Conservation (phyloP, 2,113 vertebrate genomes). For the Ptychochromis oligacanthus region DNA sequence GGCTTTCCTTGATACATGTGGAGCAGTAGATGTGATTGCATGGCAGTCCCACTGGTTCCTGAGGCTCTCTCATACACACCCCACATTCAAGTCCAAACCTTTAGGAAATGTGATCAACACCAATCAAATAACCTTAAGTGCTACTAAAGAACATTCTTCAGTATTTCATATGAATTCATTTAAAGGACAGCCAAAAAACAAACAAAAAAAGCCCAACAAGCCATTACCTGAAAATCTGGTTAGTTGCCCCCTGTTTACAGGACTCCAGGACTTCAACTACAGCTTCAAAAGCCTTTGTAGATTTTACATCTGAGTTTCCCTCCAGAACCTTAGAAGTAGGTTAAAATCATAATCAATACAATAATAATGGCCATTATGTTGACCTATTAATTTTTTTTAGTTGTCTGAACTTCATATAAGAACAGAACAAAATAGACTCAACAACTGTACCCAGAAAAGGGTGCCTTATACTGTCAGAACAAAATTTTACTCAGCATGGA, state of each 20-base stretch:
- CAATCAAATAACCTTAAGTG: not conserved
- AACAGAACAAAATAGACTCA: not conserved
- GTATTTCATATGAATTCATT: not conserved
- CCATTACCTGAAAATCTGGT: conserved; percentile 71
- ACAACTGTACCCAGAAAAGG: not conserved
- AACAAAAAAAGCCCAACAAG: too few relatives aligned
- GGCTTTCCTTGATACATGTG: conserved; percentile 66
- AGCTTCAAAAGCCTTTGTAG: conserved; percentile 70
- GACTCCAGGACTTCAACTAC: conserved; percentile 75
- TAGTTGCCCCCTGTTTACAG: conserved; percentile 76
- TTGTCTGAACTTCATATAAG: not conserved
- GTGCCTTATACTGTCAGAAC: not conserved
- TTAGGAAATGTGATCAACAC: not conserved
- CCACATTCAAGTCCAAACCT: conserved; percentile 76
- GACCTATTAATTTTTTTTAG: not conserved
- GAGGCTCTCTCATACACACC: conserved; percentile 73
- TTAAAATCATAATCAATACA: not conserved
- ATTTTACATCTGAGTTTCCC: conserved; percentile 78
- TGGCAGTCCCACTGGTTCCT: conserved; percentile 77
- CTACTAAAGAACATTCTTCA: not conserved
- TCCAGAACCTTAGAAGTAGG: conserved; percentile 81
- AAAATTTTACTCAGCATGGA: not conserved
- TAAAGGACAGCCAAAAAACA: not conserved
- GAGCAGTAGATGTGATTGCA: conserved; percentile 81
- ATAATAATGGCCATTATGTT: not conserved